Conservation (phyloP, 2,888 invertebrate species). For the Meteorus colon region DNA sequence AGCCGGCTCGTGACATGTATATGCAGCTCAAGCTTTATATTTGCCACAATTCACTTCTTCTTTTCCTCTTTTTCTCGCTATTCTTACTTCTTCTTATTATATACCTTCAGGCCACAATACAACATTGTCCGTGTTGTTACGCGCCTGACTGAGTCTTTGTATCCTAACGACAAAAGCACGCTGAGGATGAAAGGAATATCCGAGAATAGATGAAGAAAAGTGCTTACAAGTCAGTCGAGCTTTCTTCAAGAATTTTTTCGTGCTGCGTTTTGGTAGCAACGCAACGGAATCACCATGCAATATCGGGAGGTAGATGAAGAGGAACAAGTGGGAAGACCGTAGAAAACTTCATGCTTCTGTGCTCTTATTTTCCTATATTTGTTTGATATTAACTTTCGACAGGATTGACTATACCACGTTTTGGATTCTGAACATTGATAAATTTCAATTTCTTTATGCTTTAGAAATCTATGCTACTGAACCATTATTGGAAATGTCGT, state of each 20-base stretch:
- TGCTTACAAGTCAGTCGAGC: conserved; percentile 34
- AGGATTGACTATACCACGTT: too few relatives aligned
- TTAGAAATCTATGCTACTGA: too few relatives aligned
- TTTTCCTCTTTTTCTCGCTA: not conserved
- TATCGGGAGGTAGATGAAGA: not conserved
- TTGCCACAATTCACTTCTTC: not conserved
- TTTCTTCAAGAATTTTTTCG: conserved; percentile 30
- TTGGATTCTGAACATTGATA: too few relatives aligned
- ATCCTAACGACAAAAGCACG: conserved; percentile 25
- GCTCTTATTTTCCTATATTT: too few relatives aligned
- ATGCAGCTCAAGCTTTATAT: not conserved
- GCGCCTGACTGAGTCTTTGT: conserved; percentile 26
- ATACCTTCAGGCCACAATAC: conserved; percentile 19
- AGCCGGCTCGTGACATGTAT: not conserved
- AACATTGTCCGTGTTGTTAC: conserved; percentile 32
- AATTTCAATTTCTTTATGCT: too few relatives aligned
- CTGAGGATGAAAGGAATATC: not conserved
- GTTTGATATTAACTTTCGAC: too few relatives aligned
- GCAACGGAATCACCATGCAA: not conserved
- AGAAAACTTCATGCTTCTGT: not conserved
- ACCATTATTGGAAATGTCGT: too few relatives aligned
- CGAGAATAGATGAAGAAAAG: conserved; percentile 16
- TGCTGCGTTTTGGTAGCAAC: conserved; percentile 18
- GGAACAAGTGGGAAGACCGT: not conserved
- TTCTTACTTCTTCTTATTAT: conserved; percentile 11